Conservation (phyloP, 1,140 invertebrate species). For the Bombus soroeensis region DNA sequence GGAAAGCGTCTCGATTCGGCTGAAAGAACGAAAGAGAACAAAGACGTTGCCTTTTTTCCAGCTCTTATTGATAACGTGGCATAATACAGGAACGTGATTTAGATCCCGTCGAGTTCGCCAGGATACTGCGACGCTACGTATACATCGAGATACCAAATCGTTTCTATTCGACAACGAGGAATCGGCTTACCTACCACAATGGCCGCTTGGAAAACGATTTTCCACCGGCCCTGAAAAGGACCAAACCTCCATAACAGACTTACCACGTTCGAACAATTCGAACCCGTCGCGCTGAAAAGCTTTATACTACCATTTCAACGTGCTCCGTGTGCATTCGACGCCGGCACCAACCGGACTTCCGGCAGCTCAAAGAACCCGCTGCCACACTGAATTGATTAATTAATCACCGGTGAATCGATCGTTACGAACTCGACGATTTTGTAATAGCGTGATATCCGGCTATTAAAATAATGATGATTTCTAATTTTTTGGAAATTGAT, state of each 20-base stretch:
- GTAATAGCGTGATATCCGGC: not conserved
- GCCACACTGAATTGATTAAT: constrained; percentile 28
- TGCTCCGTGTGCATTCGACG: constrained; percentile 32
- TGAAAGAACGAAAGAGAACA: not conserved
- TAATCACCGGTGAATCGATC: not conserved
- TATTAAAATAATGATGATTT: not conserved
- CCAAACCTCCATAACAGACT: constrained; percentile 65
- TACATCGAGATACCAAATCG: constrained; percentile 59
- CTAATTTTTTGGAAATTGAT: not conserved
- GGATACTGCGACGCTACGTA: constrained; percentile 34
- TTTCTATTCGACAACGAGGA: constrained; percentile 63
- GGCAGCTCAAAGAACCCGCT: not conserved
- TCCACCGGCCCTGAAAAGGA: constrained; percentile 53
- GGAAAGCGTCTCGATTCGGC: not conserved
- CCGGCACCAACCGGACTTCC: constrained; percentile 4
- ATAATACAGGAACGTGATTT: constrained; percentile 57
- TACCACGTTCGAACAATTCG: constrained; percentile 67
- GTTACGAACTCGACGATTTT: not conserved
- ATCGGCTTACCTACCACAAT: constrained; percentile 65
- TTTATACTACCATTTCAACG: constrained; percentile 53
- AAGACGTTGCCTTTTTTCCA: constrained; percentile 9
- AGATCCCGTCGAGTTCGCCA: constrained; percentile 29
- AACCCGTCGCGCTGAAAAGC: constrained; percentile 40
- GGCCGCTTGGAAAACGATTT: constrained; percentile 63
- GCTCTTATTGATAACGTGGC: constrained; percentile 20